Conservation (phyloP, 2,797 vertebrate species). For the Aeoliscus strigatus region DNA sequence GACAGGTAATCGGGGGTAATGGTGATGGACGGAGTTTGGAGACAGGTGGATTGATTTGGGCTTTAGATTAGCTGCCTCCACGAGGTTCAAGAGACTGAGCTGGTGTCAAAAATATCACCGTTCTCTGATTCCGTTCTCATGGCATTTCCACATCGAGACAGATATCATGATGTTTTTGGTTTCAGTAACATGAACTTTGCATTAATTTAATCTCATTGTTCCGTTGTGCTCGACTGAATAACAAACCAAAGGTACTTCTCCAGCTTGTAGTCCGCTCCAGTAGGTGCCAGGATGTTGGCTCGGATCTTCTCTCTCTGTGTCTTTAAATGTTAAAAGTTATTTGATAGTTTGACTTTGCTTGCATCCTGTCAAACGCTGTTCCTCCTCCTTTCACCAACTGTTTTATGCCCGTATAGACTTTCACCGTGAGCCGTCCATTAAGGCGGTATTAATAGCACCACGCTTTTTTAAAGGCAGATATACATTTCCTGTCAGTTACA, state of each 20-base stretch:
- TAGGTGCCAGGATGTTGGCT: conserved; percentile 26
- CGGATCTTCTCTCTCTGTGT: conserved; percentile 34
- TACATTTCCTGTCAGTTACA: conserved; percentile 21
- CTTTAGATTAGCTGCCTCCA: conserved; percentile 43
- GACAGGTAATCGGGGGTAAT: conserved; percentile 88
- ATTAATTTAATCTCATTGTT: conserved; percentile 41
- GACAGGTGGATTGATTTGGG: conserved; percentile 29
- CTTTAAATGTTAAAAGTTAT: conserved; percentile 39
- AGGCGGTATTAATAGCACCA: conserved; percentile 40
- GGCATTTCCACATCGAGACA: conserved; percentile 55
- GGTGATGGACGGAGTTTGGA: conserved; percentile 42
- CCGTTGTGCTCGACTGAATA: conserved; percentile 19
- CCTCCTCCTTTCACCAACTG: conserved; percentile 33
- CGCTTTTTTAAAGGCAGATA: conserved; percentile 35
- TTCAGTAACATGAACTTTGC: conserved; percentile 33
- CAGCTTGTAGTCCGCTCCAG: conserved; percentile 12
- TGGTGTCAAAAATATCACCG: conserved; percentile 56
- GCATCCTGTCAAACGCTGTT: conserved; percentile 33
- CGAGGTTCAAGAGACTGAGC: conserved; percentile 47
- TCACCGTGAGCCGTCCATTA: conserved; percentile 39
- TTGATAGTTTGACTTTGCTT: conserved; percentile 43
- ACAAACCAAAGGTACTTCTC: conserved; percentile 19
- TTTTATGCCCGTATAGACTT: conserved; percentile 24
- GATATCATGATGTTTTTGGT: conserved; percentile 37
- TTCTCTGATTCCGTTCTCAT: conserved; percentile 70